Conservation (phyloP, 2,797 vertebrate genomes). For the Falco concolor region DNA sequence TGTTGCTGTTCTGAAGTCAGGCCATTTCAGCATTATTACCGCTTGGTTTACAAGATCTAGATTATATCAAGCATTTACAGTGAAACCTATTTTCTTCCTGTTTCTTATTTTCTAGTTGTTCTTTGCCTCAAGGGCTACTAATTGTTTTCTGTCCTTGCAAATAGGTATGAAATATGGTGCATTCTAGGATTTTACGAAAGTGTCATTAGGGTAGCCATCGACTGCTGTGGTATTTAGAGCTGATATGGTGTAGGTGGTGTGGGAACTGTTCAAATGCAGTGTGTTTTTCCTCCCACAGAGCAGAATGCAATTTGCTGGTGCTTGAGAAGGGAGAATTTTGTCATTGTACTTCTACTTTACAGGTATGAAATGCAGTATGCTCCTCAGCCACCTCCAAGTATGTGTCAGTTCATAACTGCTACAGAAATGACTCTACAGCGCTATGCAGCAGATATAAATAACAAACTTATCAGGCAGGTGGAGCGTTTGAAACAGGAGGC, state of each 20-base stretch:
- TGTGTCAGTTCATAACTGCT: constrained; percentile 87
- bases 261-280: background rate
- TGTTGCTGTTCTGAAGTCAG: background rate
- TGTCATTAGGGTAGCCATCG: background rate
- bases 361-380: constrained; percentile 93
- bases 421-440: constrained; percentile 91
- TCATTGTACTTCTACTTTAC: background rate
- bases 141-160: background rate
- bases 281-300: background rate
- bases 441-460: constrained; percentile 88
- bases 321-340: background rate
- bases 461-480: constrained; percentile 84
- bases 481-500: constrained; percentile 93
- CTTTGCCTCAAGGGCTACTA: background rate
- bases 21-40: background rate
- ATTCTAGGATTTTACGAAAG: background rate
- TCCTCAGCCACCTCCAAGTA: constrained; percentile 82
- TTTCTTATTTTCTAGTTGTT: background rate
- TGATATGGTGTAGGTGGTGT: background rate
- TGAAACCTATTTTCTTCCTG: background rate
- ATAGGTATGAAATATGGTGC: background rate
- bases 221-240: background rate
- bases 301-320: background rate
- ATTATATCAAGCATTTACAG: background rate
- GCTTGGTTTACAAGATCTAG: background rate